Evolutionary conservation across 2,888 invertebrate genomes (phyloP).

Genomic region (Camponotus fellah): DNA sequence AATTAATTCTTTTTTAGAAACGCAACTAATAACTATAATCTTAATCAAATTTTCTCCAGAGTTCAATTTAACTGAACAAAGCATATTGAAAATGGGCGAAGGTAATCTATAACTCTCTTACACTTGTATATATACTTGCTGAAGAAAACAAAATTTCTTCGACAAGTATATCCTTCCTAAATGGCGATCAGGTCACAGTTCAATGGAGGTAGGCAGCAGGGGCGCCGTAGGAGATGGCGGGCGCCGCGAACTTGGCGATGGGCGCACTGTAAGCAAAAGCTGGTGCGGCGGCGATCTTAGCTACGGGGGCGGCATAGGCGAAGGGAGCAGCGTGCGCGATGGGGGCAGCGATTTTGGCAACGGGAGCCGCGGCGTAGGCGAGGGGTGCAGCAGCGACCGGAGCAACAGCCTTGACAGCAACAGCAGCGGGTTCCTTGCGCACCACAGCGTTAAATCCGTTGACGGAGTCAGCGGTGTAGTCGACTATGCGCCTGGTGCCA

Average conservation of each 20-base stretch:
- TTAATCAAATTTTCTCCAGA: not conserved
- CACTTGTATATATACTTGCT: slow-evolving; percentile 63
- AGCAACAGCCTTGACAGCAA: slow-evolving; percentile 69
- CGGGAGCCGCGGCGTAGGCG: slow-evolving; percentile 69
- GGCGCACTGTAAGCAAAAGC: slow-evolving; percentile 65
- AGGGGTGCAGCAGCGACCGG: slow-evolving; percentile 53
- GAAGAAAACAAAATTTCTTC: slow-evolving; percentile 67
- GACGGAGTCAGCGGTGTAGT: slow-evolving; percentile 82
- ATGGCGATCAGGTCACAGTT: slow-evolving; percentile 59
- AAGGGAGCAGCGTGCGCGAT: slow-evolving; percentile 60
- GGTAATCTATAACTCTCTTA: slow-evolving; percentile 10
- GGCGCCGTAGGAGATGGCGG: slow-evolving; percentile 68
- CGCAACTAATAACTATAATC: slow-evolving; percentile 4
- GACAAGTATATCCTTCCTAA: slow-evolving; percentile 68
- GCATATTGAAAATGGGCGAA: not conserved
- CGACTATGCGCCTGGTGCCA: slow-evolving; percentile 84
- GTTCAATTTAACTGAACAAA: slow-evolving; percentile 11
- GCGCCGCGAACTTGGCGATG: slow-evolving; percentile 63
- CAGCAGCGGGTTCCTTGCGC: slow-evolving; percentile 83
- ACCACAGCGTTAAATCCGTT: slow-evolving; percentile 84
- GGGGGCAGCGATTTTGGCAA: slow-evolving; percentile 63
- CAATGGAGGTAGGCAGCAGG: slow-evolving; percentile 82
- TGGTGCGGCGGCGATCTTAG: slow-evolving; percentile 64
- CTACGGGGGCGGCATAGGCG: slow-evolving; percentile 64
- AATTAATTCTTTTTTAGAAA: not conserved